A percentile compares a stretch with the other conserved stretches of the same genome.
phyloP scores from a whole-genome alignment of 2,797 vertebrate species.

The Ptychadena robeensis region DNA sequence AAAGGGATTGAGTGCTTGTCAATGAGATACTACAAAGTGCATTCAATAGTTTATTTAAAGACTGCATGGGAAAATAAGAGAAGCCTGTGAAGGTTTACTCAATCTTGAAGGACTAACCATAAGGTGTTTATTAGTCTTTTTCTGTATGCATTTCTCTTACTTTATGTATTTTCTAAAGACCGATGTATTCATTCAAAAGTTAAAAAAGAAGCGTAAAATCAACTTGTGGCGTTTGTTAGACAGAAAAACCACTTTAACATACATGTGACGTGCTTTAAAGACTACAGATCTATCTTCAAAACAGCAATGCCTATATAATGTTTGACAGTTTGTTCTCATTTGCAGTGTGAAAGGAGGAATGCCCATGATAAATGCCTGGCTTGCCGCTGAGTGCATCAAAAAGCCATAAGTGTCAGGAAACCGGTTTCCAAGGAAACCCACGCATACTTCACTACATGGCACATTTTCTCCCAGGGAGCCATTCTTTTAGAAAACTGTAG shows the following conservation, averaged over 20 bases:
- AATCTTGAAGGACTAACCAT: too few relatives aligned
- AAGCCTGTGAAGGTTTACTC: too few relatives aligned
- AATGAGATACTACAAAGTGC: too few relatives aligned
- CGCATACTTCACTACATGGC: not conserved
- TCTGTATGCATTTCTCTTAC: not conserved
- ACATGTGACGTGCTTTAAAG: conserved; percentile 35
- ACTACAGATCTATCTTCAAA: conserved; percentile 37
- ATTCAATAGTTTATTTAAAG: too few relatives aligned
- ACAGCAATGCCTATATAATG: conserved; percentile 44
- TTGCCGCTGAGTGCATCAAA: conserved; percentile 47
- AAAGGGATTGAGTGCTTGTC: too few relatives aligned
- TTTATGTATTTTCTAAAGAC: not conserved
- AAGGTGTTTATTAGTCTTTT: too few relatives aligned
- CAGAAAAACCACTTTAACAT: conserved; percentile 28
- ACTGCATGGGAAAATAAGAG: too few relatives aligned
- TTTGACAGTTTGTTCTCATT: conserved; percentile 40
- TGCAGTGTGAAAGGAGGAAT: conserved; percentile 23
- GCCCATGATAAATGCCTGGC: conserved; percentile 30
- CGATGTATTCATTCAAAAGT: not conserved
- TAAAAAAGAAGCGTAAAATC: not conserved
- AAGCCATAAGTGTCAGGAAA: conserved; percentile 42
- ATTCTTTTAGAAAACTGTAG: conserved; percentile 23
- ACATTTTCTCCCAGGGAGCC: conserved; percentile 3
- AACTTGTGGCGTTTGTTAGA: conserved; percentile 7
- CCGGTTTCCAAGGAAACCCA: conserved; percentile 49